Conservation (phyloP, 2,888 invertebrate species). For the Branchinecta sandiegonensis region DNA sequence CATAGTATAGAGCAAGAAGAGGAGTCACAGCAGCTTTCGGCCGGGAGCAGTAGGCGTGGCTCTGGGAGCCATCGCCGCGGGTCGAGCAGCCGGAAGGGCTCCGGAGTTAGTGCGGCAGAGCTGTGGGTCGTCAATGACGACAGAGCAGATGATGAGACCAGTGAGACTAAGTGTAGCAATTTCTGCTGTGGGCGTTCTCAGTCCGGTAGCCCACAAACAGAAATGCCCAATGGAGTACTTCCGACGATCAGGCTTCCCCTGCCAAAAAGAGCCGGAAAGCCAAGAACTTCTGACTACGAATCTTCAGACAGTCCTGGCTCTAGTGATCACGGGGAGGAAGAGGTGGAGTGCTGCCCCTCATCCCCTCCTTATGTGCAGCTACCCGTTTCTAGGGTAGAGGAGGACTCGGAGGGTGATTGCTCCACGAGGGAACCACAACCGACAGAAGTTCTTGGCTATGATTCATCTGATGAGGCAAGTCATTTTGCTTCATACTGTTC, state of each 20-base stretch:
- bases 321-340: conserved; percentile 34
- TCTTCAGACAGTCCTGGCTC: conserved; percentile 37
- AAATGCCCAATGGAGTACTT: neutral
- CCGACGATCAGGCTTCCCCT: conserved; percentile 14
- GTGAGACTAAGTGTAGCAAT: conserved; percentile 3
- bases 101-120: neutral
- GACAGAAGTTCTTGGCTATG: neutral
- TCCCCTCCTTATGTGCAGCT: neutral
- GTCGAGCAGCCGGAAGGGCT: neutral
- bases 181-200: neutral
- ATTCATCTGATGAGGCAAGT: neutral
- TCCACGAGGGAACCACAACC: neutral
- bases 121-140: conserved; percentile 1
- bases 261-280: conserved; percentile 22
- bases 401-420: neutral
- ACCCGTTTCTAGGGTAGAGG: neutral
- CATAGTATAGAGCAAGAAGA: conserved; percentile 1
- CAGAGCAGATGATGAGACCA: neutral
- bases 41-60: conserved; percentile 3
- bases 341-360: neutral
- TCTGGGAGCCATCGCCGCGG: conserved; percentile 11
- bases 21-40: neutral
- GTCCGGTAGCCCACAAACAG: neutral
- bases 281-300: conserved; percentile 32
- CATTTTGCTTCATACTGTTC: no score